These are phyloP conservation scores for Carcina quercana DNA, from an alignment of 2,888 invertebrate genomes.

Conservation along the genomic window DNA sequence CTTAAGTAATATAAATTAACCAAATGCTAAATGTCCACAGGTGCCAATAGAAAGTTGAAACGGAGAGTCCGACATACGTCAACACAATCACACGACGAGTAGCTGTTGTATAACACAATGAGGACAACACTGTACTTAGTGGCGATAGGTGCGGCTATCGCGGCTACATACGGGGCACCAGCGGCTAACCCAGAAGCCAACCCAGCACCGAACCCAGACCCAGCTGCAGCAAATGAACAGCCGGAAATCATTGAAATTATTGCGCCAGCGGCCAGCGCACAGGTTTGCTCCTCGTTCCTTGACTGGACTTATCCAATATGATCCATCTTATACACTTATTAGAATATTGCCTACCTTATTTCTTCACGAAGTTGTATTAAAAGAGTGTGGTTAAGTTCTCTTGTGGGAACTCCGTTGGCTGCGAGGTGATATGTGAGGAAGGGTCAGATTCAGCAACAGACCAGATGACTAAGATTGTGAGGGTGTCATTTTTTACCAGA, in stretches of 20 bases:
- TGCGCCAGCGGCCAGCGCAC: conserved; percentile 63
- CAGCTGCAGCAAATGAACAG: conserved; percentile 43
- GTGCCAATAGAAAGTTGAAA: conserved; percentile 10
- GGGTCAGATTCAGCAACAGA: no score
- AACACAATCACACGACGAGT: not conserved
- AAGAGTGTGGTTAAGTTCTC: not conserved
- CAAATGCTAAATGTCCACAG: conserved; percentile 5
- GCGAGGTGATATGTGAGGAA: no score
- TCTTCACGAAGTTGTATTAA: no score
- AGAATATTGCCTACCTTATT: no score
- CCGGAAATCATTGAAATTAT: conserved; percentile 71
- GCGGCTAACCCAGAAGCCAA: conserved; percentile 31
- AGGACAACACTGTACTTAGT: conserved; percentile 25
- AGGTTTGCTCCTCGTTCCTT: no score
- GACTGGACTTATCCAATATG: no score
- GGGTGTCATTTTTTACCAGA: no score
- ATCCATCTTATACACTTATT: not conserved
- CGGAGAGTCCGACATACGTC: conserved; percentile 8
- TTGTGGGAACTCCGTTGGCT: not conserved
- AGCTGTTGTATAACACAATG: conserved; percentile 15
- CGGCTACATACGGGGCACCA: conserved; percentile 30
- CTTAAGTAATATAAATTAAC: not conserved
- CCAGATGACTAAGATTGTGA: no score
- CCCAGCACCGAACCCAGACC: conserved; percentile 28
- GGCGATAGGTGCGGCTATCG: conserved; percentile 23